These are phyloP conservation scores for Hanleya hanleyi DNA, from an alignment of 2,888 invertebrate genomes.

Conservation along the genomic window DNA sequence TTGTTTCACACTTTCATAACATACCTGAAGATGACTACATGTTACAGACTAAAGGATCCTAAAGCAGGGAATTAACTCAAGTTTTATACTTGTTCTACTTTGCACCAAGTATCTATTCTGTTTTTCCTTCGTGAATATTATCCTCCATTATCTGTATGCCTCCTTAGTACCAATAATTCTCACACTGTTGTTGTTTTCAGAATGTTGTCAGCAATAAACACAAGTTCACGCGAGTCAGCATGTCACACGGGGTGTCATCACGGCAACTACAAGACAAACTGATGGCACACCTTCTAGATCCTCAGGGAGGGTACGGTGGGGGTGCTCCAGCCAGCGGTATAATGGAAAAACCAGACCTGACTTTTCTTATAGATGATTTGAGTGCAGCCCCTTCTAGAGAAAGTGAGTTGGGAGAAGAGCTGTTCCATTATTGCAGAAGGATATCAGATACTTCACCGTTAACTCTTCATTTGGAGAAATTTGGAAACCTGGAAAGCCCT, in stretches of 20 bases:
- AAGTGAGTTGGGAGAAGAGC: no score
- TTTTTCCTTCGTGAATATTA: neutral
- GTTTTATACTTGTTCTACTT: no score
- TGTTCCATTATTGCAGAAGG: no score
- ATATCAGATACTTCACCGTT: neutral
- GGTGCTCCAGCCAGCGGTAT: neutral
- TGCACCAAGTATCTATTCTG: neutral
- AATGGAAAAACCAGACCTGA: slow-evolving; percentile 35
- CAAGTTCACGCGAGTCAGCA: slow-evolving; percentile 52
- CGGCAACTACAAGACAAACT: slow-evolving; percentile 57
- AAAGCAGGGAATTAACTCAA: neutral
- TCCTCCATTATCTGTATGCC: neutral
- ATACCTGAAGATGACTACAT: no score
- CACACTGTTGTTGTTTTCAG: slow-evolving; percentile 37
- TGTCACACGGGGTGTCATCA: slow-evolving; percentile 62
- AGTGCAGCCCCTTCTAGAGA: slow-evolving; percentile 55
- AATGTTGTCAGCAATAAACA: slow-evolving; percentile 60
- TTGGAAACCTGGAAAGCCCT: no score
- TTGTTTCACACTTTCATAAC: no score
- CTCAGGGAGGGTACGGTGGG: neutral
- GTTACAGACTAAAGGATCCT: no score
- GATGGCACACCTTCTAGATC: slow-evolving; percentile 35
- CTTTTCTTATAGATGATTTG: slow-evolving; percentile 71
- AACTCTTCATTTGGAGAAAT: neutral
- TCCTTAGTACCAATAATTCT: no score